Base-by-base conservation (phyloP, 2,797 vertebrate genomes). In the Hemibagrus guttatus region DNA sequence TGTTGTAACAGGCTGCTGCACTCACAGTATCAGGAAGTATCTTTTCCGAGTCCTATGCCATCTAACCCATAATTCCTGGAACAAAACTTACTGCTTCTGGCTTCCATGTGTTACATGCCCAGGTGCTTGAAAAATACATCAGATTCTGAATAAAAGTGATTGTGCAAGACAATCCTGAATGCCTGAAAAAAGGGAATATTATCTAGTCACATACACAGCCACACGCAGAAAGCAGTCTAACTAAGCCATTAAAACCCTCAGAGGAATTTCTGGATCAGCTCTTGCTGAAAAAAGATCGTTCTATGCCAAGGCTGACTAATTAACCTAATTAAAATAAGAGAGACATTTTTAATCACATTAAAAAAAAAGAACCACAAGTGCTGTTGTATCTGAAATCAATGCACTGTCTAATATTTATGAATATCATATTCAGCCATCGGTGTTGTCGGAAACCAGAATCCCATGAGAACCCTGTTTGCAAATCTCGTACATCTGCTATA, bases 251-350 rank as follows among this genome's bases (percentile, higher is more conserved):
- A 35, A 35, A 78, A 35, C 52, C 17, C 52, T 58, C 75, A 58
- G 28, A 82, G n/a, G 63, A 82, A 82, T 83, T 83, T 83, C 56
- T 64, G 63, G 46, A 83, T 52, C 46, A 54, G 75, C 16, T 28
- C 49, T 75, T 52, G 26, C 49, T n/a, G 72, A 52, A 74, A 75
- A 76, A 66, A 68, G 46, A 26, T 35, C 35, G 35, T 72, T 84
- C 17, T n/a, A 42, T 13, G 59, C 49, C 49, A 76, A 23, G 75
- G 28, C 52, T 78, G 28, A 72, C 35, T 72, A 86, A 86, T 86
- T 72, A 81, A 42, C 54, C 56, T 52, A 59, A 72, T 86, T 81
- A 61, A 85, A 64, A 59, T 61, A 61, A 84, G 56, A 84, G 21
- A 63, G 58, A 23, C 84, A 66, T 76, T 78, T 58, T 58, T 26